Evolutionary conservation across 2,797 vertebrate species (phyloP).

Genomic region (Rhinichthys osculus): DNA sequence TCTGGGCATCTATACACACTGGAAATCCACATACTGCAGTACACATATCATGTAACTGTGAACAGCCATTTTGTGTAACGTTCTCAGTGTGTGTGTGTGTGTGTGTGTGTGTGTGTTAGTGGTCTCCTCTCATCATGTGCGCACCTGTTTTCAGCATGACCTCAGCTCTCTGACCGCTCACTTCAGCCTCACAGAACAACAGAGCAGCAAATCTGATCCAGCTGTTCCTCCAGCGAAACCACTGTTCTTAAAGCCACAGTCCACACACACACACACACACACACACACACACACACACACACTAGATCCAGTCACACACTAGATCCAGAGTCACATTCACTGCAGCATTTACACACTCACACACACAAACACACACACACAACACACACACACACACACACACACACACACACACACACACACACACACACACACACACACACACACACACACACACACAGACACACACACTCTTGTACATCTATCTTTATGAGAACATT

Average conservation of each 20-base stretch:
- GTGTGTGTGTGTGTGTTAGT: constrained; percentile 28
- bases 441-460: too few relatives aligned
- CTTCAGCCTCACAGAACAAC: constrained; percentile 76
- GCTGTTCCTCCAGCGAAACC: constrained; percentile 75
- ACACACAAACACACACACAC: too few relatives aligned
- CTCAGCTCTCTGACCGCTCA: constrained; percentile 78
- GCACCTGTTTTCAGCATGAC: constrained; percentile 81
- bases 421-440: too few relatives aligned
- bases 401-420: too few relatives aligned
- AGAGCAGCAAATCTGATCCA: constrained; percentile 82
- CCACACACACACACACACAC: not conserved
- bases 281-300: too few relatives aligned
- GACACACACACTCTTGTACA: too few relatives aligned
- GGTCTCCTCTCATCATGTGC: constrained; percentile 55
- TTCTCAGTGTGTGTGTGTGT: constrained; percentile 9
- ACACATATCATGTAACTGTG: not conserved
- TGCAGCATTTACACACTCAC: too few relatives aligned
- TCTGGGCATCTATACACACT: not conserved
- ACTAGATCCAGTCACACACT: too few relatives aligned
- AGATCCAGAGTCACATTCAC: too few relatives aligned
- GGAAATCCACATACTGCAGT: not conserved
- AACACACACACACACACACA: too few relatives aligned
- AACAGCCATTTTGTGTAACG: constrained; percentile 23
- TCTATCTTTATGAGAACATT: too few relatives aligned
- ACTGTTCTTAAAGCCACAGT: constrained; percentile 10